phyloP scores from a whole-genome alignment of 2,888 invertebrate species.

The Oscheius onirici region DNA sequence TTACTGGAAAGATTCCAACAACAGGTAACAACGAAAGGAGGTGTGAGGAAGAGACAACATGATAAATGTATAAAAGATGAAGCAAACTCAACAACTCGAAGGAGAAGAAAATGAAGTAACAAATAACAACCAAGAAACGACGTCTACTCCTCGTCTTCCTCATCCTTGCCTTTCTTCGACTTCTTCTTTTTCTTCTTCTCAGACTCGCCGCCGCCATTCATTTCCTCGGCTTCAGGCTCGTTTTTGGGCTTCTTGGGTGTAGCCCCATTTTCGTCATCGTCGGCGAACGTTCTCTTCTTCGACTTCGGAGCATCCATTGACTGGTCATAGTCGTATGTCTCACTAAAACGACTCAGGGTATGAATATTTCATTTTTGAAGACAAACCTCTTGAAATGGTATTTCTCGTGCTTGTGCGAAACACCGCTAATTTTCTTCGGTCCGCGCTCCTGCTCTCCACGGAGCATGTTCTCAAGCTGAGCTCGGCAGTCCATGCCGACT shows the following conservation, averaged over 20 bases:
- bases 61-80: constrained; percentile 11
- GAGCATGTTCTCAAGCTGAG: constrained; percentile 85
- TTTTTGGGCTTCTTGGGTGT: constrained; percentile 54
- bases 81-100: neutral
- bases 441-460: constrained; percentile 82
- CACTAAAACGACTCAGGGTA: too few relatives aligned
- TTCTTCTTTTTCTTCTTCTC: constrained; percentile 42
- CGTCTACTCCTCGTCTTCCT: constrained; percentile 39
- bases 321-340: constrained; percentile 66
- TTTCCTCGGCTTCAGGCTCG: constrained; percentile 35
- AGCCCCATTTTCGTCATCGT: constrained; percentile 45
- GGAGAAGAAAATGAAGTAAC: neutral
- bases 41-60: constrained; percentile 10
- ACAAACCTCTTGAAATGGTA: constrained; percentile 83
- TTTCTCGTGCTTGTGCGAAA: constrained; percentile 89
- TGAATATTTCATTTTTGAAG: too few relatives aligned
- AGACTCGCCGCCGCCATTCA: neutral
- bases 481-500: constrained; percentile 85
- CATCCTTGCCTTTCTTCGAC: constrained; percentile 48
- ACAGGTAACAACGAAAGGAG: constrained; percentile 5
- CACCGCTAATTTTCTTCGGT: constrained; percentile 75
- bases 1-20: neutral
- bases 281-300: constrained; percentile 42
- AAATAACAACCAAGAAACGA: constrained; percentile 2
- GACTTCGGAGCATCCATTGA: constrained; percentile 54